Conservation (phyloP, 1,140 invertebrate species). For the Drosophila kohkoa region DNA sequence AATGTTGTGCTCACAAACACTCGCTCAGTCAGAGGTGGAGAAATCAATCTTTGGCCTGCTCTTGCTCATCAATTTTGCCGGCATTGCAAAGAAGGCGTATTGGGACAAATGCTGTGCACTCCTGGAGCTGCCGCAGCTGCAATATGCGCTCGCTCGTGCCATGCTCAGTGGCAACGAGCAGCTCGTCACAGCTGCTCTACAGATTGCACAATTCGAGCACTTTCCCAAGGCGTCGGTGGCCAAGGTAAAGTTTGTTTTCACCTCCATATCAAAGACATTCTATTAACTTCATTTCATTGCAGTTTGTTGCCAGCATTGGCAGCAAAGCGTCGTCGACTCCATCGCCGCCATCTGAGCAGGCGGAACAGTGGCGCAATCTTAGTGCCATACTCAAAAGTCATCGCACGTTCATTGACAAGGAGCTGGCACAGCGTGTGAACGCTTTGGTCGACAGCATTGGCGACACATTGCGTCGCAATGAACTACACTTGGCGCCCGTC, state of each 20-base stretch:
- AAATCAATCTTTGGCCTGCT: conserved; percentile 75
- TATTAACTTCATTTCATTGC: conserved; percentile 2
- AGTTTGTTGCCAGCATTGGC: conserved; percentile 65
- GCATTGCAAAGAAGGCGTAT: conserved; percentile 81
- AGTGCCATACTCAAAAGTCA: conserved; percentile 74
- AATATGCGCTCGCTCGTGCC: conserved; percentile 71
- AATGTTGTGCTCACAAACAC: conserved; percentile 51
- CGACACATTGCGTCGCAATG: conserved; percentile 63
- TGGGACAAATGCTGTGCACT: conserved; percentile 73
- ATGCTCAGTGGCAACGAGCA: conserved; percentile 66
- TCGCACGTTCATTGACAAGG: conserved; percentile 75
- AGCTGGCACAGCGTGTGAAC: conserved; percentile 67
- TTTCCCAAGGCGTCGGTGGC: conserved; percentile 72
- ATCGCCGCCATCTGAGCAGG: conserved; percentile 11
- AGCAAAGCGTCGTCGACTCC: neutral
- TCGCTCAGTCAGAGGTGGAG: conserved; percentile 64
- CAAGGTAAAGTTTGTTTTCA: conserved; percentile 55
- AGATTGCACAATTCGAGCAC: conserved; percentile 78
- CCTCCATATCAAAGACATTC: neutral
- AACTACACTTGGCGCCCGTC: conserved; percentile 69
- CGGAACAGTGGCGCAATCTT: conserved; percentile 75
- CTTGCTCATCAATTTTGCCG: conserved; percentile 74
- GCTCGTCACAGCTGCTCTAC: conserved; percentile 64
- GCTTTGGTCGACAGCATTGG: conserved; percentile 67
- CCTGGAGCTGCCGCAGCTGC: conserved; percentile 68